Conservation (phyloP, 2,888 invertebrate species). For the Formica aserva region DNA sequence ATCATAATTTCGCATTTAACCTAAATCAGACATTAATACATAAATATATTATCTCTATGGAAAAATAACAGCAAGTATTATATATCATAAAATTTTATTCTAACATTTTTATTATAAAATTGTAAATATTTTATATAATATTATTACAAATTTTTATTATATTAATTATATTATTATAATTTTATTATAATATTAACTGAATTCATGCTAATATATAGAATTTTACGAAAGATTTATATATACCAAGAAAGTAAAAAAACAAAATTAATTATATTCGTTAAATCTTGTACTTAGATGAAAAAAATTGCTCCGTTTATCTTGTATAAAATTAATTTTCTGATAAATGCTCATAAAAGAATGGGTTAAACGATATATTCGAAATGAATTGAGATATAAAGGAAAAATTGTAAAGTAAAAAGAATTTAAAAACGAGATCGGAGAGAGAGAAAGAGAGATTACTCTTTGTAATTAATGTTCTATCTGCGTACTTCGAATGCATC, state of each 20-base stretch:
- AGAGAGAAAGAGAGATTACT: not conserved
- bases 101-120: not conserved
- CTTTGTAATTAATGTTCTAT: not conserved
- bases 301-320: not conserved
- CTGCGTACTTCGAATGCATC: too few relatives aligned
- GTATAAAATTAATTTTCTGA: not conserved
- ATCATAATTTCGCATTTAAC: not conserved
- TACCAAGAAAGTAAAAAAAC: not conserved
- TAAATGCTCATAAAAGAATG: not conserved
- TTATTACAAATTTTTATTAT: not conserved
- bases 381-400: not conserved
- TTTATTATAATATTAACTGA: not conserved
- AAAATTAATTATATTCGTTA: not conserved
- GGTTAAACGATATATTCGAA: not conserved
- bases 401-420: not conserved
- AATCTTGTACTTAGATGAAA: not conserved
- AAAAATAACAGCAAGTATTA: not conserved
- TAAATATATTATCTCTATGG: not conserved
- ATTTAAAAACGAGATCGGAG: not conserved
- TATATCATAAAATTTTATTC: not conserved
- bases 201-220: not conserved
- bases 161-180: not conserved
- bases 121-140: not conserved
- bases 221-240: not conserved
- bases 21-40: not conserved